Evolutionary conservation across 2,113 vertebrate species (phyloP).

Genomic region (Odobenus rosmarus): DNA sequence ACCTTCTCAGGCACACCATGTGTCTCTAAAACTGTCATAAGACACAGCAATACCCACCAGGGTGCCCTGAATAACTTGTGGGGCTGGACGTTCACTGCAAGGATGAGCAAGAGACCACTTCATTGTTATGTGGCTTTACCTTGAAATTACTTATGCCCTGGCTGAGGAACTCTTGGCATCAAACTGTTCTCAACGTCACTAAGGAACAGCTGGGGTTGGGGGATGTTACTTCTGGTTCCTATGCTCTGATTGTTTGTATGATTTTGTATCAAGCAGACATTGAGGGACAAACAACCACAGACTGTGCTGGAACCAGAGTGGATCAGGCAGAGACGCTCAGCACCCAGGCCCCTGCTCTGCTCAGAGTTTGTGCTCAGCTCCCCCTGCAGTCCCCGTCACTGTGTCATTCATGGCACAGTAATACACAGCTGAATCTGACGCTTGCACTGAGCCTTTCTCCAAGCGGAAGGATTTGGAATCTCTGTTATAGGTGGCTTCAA

Average conservation of each 20-base stretch:
- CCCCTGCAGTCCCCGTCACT: neutral
- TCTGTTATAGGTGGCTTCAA: neutral
- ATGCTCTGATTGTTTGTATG: neutral
- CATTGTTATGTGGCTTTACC: neutral
- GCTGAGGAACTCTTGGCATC: neutral
- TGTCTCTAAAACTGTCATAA: neutral
- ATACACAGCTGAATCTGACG: constrained; percentile 19
- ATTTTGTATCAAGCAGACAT: neutral
- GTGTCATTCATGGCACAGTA: constrained; percentile 30
- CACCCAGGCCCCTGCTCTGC: accelerated
- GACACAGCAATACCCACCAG: neutral
- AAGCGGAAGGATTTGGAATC: constrained; percentile 21
- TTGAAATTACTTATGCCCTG: neutral
- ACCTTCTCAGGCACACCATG: neutral
- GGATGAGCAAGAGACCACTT: neutral
- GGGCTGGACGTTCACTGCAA: neutral
- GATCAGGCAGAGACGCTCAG: neutral
- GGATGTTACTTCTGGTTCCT: neutral
- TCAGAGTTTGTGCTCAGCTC: too few relatives aligned
- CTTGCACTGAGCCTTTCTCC: constrained; percentile 30
- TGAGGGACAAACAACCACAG: neutral
- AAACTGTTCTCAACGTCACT: neutral
- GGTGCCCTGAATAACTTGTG: neutral
- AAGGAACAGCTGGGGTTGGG: neutral
- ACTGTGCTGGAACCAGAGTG: neutral